phyloP scores from a whole-genome alignment of 1,140 invertebrate species.

The Batillaria attramentaria region DNA sequence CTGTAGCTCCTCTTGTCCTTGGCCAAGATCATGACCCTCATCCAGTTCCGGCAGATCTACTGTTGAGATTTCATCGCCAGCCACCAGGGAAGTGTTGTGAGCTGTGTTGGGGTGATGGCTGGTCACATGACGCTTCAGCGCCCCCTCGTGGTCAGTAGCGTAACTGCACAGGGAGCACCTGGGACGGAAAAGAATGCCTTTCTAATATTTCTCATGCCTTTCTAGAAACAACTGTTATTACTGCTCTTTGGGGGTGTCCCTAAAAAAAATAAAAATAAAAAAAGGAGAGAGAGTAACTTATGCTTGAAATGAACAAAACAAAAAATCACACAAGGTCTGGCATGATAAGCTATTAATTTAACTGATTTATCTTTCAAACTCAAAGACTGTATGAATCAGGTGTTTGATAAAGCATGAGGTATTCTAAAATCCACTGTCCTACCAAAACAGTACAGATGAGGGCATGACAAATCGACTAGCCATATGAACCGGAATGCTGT shows the following conservation, averaged over 20 bases:
- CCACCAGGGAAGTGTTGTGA: slow-evolving; percentile 38
- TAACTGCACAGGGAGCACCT: slow-evolving; percentile 92
- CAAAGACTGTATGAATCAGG: too few species aligned
- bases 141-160: slow-evolving; percentile 92
- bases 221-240: not conserved
- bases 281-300: too few species aligned
- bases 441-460: too few species aligned
- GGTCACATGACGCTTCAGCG: slow-evolving; percentile 91
- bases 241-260: not conserved
- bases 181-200: slow-evolving; percentile 70
- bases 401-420: too few species aligned
- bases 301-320: too few species aligned
- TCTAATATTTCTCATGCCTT: not conserved
- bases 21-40: not conserved
- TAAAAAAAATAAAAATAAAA: not conserved
- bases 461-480: too few species aligned
- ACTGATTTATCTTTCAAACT: too few species aligned
- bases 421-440: too few species aligned
- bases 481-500: too few species aligned
- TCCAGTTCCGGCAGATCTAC: not conserved
- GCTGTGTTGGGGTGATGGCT: slow-evolving; percentile 67
- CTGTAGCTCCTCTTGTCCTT: slow-evolving; percentile 17
- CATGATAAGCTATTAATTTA: too few species aligned
- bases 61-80: not conserved
- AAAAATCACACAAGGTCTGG: too few species aligned